A percentile compares a stretch with the other conserved stretches of the same genome.
These are phyloP conservation scores for Ranitomeya variabilis DNA, from an alignment of 2,113 vertebrate genomes.

Conservation along the genomic window DNA sequence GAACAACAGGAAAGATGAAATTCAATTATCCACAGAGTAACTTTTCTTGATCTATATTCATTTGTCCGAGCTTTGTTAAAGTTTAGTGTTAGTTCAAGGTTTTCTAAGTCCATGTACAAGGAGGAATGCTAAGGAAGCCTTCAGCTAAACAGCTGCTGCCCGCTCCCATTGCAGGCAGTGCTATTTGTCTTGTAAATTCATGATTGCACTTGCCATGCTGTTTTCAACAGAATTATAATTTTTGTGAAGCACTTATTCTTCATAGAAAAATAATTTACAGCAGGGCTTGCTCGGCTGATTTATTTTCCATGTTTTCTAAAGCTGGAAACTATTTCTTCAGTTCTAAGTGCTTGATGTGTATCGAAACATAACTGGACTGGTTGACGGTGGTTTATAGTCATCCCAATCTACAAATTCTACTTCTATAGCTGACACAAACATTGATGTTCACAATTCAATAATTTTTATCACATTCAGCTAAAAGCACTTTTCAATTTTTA, in stretches of 20 bases:
- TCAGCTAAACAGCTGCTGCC: slow-evolving; percentile 53
- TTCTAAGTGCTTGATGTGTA: background rate
- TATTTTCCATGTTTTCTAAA: background rate
- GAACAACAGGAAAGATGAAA: background rate
- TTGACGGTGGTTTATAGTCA: background rate
- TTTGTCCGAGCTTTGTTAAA: slow-evolving; percentile 11
- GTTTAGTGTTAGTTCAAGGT: slow-evolving; percentile 24
- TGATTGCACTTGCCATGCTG: slow-evolving; percentile 3
- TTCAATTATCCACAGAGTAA: slow-evolving; percentile 3
- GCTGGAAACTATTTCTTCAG: background rate
- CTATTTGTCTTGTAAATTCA: slow-evolving; percentile 38
- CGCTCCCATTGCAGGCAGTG: background rate
- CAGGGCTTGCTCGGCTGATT: background rate
- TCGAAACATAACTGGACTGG: background rate
- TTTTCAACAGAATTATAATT: slow-evolving; percentile 22
- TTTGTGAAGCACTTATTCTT: background rate
- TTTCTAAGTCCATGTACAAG: slow-evolving; percentile 41
- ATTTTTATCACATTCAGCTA: background rate
- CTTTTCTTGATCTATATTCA: background rate
- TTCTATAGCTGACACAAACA: background rate
- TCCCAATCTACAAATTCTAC: background rate
- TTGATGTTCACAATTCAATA: background rate
- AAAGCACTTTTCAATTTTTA: background rate
- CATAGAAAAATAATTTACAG: background rate
- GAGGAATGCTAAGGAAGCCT: slow-evolving; percentile 35